Evolutionary conservation across 2,888 invertebrate genomes (phyloP).

Genomic region (Coleophora flavipennella): DNA sequence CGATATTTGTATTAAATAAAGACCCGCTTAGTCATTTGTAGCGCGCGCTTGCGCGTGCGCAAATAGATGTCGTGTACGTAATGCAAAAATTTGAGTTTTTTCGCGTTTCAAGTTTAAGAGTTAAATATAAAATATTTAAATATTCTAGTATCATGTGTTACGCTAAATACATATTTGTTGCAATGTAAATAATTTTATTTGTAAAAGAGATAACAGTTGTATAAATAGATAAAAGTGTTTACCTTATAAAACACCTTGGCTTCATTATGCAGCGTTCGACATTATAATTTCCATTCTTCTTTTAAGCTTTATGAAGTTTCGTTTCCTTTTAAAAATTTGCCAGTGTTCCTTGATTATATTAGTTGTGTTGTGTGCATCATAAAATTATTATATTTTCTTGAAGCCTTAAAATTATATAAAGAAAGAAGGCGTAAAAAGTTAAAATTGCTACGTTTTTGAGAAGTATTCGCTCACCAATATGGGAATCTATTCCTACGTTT

Average conservation of each 20-base stretch:
- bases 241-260: not conserved
- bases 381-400: too few relatives aligned
- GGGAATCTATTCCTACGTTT: slow-evolving; percentile 61
- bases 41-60: slow-evolving; percentile 12
- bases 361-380: too few relatives aligned
- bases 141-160: not conserved
- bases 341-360: too few relatives aligned
- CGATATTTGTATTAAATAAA: slow-evolving; percentile 4
- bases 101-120: not conserved
- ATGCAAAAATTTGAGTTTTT: not conserved
- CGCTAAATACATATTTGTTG: not conserved
- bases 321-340: not conserved
- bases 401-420: too few relatives aligned
- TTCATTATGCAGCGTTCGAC: not conserved
- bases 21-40: slow-evolving; percentile 25
- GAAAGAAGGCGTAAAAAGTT: not conserved
- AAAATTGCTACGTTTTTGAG: not conserved
- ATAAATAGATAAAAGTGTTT: slow-evolving; percentile 3
- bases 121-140: too few relatives aligned
- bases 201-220: not conserved
- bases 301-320: not conserved
- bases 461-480: slow-evolving; percentile 33
- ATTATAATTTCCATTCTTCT: not conserved
- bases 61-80: slow-evolving; percentile 21
- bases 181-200: not conserved